Evolutionary conservation across 2,113 vertebrate species (phyloP).

Genomic region (Casuarius casuarius): DNA sequence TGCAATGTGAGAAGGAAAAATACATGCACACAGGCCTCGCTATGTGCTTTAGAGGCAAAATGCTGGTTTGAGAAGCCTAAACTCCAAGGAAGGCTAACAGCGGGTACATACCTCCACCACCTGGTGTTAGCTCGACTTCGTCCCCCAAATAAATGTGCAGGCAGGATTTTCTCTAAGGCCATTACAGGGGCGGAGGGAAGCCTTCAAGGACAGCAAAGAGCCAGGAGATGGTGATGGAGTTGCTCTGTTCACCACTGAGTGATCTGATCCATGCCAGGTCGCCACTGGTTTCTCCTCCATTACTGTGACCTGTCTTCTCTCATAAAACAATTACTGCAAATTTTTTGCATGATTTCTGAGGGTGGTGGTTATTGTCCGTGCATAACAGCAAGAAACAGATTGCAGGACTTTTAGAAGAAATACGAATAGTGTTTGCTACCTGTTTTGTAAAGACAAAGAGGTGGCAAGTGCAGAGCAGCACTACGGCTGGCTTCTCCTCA

Average conservation of each 20-base stretch:
- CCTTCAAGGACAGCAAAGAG: background rate
- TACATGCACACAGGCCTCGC: background rate
- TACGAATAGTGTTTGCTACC: background rate
- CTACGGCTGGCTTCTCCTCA: background rate
- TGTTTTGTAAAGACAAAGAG: background rate
- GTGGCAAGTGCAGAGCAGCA: background rate
- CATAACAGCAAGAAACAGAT: background rate
- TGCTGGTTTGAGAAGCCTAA: background rate
- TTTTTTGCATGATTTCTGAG: background rate
- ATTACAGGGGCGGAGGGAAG: background rate
- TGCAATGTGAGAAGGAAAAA: background rate
- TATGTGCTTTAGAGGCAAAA: background rate
- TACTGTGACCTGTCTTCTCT: background rate
- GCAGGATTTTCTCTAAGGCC: background rate
- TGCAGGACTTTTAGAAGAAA: background rate
- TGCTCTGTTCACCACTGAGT: background rate
- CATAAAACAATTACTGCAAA: background rate
- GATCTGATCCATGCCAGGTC: background rate
- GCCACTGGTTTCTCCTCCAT: background rate
- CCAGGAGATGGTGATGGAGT: background rate
- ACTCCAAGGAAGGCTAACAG: background rate
- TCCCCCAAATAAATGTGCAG: background rate
- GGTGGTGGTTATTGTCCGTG: background rate
- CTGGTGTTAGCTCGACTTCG: background rate
- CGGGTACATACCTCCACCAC: constrained; percentile 8